Evolutionary conservation across 30 jellyfish, hydroid and myxozoan species (phyloP).

Genomic region (Nemopilema nomurai): DNA sequence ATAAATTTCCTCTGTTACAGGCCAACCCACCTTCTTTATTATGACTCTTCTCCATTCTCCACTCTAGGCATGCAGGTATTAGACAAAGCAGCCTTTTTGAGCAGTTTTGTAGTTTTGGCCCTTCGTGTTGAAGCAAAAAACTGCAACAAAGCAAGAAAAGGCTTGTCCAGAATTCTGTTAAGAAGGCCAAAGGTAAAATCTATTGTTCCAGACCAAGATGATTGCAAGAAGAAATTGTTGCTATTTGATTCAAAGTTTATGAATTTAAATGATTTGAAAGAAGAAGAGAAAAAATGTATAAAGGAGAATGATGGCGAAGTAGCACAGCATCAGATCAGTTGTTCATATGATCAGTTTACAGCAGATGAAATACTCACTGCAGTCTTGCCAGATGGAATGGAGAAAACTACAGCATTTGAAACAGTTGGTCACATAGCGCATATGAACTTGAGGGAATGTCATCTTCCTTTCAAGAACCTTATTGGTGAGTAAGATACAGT

Average conservation of each 20-base stretch:
- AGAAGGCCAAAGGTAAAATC: conserved; percentile 33
- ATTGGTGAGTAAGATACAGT: conserved; percentile 91
- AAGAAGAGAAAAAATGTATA: conserved; percentile 35
- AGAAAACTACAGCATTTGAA: conserved; percentile 85
- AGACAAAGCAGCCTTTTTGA: conserved; percentile 38
- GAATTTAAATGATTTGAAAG: conserved; percentile 30
- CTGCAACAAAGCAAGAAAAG: conserved; percentile 41
- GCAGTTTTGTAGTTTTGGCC: conserved; percentile 45
- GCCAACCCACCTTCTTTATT: too few species aligned
- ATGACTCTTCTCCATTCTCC: neutral
- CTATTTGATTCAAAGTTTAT: conserved; percentile 35
- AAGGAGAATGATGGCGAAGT: conserved; percentile 39
- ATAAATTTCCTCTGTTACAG: too few species aligned
- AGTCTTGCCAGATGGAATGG: conserved; percentile 70
- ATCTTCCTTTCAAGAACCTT: conserved; percentile 60
- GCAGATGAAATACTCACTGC: conserved; percentile 75
- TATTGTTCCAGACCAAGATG: conserved; percentile 31
- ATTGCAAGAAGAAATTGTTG: conserved; percentile 25
- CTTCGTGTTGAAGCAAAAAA: conserved; percentile 34
- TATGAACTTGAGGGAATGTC: conserved; percentile 77
- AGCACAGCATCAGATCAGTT: conserved; percentile 18
- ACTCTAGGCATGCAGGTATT: conserved; percentile 50
- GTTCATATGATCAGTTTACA: conserved; percentile 76
- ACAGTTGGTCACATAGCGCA: conserved; percentile 99
- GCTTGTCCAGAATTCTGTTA: conserved; percentile 34